Evolutionary conservation across 2,113 vertebrate species (phyloP).

Genomic region (Girardinichthys multiradiatus): DNA sequence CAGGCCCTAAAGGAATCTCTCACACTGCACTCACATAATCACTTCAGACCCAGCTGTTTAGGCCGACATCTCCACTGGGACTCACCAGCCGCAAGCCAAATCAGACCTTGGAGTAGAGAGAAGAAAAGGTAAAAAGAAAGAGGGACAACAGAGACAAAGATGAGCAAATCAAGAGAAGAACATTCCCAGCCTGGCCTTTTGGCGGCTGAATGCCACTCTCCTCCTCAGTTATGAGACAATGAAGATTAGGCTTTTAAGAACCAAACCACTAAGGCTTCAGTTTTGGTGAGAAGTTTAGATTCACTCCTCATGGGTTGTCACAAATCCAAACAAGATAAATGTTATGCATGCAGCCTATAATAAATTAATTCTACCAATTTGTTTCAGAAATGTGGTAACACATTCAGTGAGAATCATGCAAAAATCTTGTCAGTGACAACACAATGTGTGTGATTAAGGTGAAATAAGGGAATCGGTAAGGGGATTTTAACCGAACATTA

Average conservation of each 20-base stretch:
- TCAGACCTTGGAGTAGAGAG: slow-evolving; percentile 60
- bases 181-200: slow-evolving; percentile 35
- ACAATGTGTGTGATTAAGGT: too few species aligned
- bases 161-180: slow-evolving; percentile 43
- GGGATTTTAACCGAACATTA: too few species aligned
- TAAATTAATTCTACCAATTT: too few species aligned
- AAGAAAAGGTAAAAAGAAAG: slow-evolving; percentile 28
- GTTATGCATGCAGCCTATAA: too few species aligned
- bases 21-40: slow-evolving; percentile 77
- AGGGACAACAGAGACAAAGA: slow-evolving; percentile 63
- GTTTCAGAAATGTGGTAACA: too few species aligned
- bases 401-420: too few species aligned
- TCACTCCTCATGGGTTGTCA: too few species aligned
- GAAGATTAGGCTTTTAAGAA: slow-evolving; percentile 29
- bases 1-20: slow-evolving; percentile 78
- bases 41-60: slow-evolving; percentile 77
- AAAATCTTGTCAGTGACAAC: too few species aligned
- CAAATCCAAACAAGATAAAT: too few species aligned
- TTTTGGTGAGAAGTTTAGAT: neutral
- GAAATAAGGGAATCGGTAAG: too few species aligned
- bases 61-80: slow-evolving; percentile 73
- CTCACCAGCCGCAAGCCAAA: slow-evolving; percentile 68
- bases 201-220: slow-evolving; percentile 38
- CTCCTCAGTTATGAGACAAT: slow-evolving; percentile 46
- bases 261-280: neutral